Conservation (phyloP, 2,113 vertebrate species). For the Saccopteryx bilineata region DNA sequence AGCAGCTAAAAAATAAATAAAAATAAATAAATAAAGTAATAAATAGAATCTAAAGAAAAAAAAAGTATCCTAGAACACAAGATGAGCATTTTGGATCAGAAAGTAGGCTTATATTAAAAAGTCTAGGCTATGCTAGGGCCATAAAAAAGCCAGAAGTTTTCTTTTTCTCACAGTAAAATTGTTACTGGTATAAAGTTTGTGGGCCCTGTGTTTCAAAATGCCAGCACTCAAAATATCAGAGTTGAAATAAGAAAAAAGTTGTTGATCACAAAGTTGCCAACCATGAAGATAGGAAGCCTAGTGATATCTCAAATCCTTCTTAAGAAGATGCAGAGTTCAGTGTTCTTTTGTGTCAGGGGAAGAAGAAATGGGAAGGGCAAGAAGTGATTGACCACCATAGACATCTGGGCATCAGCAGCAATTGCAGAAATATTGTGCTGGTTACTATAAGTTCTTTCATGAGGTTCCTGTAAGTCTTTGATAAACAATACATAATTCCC, state of each 20-base stretch:
- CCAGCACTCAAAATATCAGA: not conserved
- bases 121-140: fast-evolving
- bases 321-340: too few species aligned
- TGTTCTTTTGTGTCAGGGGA: not conserved
- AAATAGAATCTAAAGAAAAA: not conserved
- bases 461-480: not conserved
- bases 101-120: not conserved
- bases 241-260: not conserved
- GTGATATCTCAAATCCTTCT: not conserved
- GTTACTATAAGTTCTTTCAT: not conserved
- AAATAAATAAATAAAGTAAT: too few species aligned
- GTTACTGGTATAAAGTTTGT: not conserved
- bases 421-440: not conserved
- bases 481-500: not conserved
- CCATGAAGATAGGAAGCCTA: not conserved
- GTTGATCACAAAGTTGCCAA: not conserved
- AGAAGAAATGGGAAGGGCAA: not conserved
- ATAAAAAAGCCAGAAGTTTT: not conserved
- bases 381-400: not conserved
- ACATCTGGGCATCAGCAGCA: not conserved
- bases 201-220: not conserved
- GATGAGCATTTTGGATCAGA: not conserved
- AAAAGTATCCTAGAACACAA: not conserved
- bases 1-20: too few species aligned
- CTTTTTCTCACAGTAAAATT: not conserved